phyloP scores from a whole-genome alignment of 2,888 invertebrate genomes.

The Andrena marginata region DNA sequence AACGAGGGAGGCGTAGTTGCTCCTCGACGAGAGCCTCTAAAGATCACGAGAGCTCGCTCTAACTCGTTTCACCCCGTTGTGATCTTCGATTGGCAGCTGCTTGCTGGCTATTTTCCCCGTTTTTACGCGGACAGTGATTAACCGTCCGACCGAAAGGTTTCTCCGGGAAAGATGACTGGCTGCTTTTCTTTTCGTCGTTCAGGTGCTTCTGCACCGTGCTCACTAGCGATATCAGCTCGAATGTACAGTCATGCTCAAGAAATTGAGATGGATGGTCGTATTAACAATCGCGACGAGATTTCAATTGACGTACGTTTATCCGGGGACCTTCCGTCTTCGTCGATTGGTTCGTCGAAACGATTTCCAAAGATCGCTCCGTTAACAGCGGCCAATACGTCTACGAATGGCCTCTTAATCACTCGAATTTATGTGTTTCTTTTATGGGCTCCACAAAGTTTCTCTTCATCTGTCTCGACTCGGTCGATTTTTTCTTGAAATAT shows the following conservation, averaged over 20 bases:
- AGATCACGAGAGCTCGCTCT: constrained; percentile 49
- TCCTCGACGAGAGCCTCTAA: constrained; percentile 22
- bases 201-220: constrained; percentile 24
- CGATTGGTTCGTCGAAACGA: background rate
- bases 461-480: constrained; percentile 26
- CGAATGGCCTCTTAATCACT: constrained; percentile 34
- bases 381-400: constrained; percentile 12
- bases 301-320: constrained; percentile 64
- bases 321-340: constrained; percentile 29
- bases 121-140: constrained; percentile 25
- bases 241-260: constrained; percentile 3
- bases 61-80: constrained; percentile 42
- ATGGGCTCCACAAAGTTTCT: constrained; percentile 27
- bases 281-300: constrained; percentile 66
- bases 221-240: constrained; percentile 25
- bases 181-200: constrained; percentile 16
- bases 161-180: constrained; percentile 32
- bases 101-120: background rate
- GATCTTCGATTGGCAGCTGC: constrained; percentile 24
- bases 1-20: constrained; percentile 22
- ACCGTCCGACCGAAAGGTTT: constrained; percentile 23
- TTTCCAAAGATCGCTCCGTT: constrained; percentile 33
- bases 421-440: constrained; percentile 35
- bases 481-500: constrained; percentile 31
- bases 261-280: constrained; percentile 70